Evolutionary conservation across 2,113 vertebrate genomes (phyloP).

Genomic region (Nettapus auritus): DNA sequence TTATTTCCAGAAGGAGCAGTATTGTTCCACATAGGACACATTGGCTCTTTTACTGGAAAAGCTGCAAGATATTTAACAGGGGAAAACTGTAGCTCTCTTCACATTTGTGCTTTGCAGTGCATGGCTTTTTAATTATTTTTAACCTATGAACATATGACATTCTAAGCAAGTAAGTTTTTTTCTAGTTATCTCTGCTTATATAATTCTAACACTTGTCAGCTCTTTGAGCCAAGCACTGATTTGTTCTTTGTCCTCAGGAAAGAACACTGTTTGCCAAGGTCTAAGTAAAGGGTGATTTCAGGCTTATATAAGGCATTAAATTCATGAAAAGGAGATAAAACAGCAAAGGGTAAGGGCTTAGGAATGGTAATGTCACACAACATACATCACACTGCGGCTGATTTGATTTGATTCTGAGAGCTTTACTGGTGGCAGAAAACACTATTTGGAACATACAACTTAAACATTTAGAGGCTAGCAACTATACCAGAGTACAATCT

Average conservation of each 20-base stretch:
- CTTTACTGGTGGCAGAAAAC: background rate
- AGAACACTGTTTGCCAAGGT: background rate
- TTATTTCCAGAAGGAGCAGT: background rate
- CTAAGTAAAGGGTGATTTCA: background rate
- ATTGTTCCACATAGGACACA: background rate
- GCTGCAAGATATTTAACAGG: background rate
- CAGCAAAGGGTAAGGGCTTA: background rate
- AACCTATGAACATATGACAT: background rate
- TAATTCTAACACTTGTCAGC: background rate
- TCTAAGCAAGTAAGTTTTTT: background rate
- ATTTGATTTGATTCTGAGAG: background rate
- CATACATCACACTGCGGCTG: background rate
- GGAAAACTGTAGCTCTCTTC: background rate
- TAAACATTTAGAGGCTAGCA: background rate
- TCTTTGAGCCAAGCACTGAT: background rate
- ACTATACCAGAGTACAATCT: background rate
- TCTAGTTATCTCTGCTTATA: background rate
- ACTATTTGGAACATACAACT: background rate
- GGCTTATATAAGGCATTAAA: background rate
- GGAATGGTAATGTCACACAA: background rate
- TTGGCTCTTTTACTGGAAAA: background rate
- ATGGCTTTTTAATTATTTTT: background rate
- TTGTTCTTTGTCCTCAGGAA: background rate
- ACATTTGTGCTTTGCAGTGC: background rate
- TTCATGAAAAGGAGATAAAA: background rate